Base-by-base conservation (phyloP, 2,888 invertebrate species). In the Argyresthia goedartella region DNA sequence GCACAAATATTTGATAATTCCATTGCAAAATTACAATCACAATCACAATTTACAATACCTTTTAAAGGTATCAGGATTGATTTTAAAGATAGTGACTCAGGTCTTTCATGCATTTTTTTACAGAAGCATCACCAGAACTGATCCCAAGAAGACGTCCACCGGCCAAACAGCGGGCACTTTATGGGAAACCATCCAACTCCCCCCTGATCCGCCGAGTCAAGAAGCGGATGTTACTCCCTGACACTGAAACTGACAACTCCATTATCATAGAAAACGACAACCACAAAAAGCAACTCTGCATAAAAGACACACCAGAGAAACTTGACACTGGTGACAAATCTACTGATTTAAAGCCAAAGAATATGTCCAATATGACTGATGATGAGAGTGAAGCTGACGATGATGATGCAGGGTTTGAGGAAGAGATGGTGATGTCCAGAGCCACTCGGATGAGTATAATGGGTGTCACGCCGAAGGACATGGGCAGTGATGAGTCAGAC, bases 371-470 rank as follows among this genome's bases (percentile, higher is more conserved):
- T 14, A 42, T 50, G 15, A 13, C 50, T 10, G 56, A 55, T 44
- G 56, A 55, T 54, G 60, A 60, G 51, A 53, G 55, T 44, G 56
- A 59, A 49, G n/a, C 54, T 49, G 60, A 60, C n/a, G 64, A 67
- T 52, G 66, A 66, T 33, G 73, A 74, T 6, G 76, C 67, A n/a
- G 63, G 64, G 0, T 76, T 80, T 59, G 85, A 87, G 53, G 86
- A 86, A 52, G 66, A 74, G 54, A 75, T 84, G 76, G 73, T 77
- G 53, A 74, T 87, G 74, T 86, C 85, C 0, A 69, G 82, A 34
- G 87, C 86, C 1, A 87, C 87, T 0, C 65, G 87, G 0, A 81
- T 87, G 81, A 87, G 87, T 56, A 87, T 87, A 52, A 80, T 84
- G 76, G 87, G 87, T 0, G 62, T 78, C 11, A 62, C 77, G 60